phyloP scores from a whole-genome alignment of 92 coral and sea anemone genomes.

The Porites divaricata region DNA sequence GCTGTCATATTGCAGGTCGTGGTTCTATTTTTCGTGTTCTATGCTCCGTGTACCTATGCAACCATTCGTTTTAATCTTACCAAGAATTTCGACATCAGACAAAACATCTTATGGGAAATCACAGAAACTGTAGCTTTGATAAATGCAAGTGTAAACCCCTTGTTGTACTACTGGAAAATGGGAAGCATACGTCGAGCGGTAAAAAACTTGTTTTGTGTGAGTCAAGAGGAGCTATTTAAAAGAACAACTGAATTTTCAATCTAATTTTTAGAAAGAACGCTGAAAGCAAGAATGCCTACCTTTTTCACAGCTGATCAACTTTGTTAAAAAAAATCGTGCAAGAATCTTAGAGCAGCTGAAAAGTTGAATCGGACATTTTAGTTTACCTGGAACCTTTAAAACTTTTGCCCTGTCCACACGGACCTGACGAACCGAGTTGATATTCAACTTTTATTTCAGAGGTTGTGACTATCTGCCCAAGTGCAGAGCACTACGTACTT shows the following conservation, averaged over 20 bases:
- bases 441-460: too few species aligned
- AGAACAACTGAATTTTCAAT: conserved; percentile 8
- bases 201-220: neutral
- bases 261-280: neutral
- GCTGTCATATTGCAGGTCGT: conserved; percentile 22
- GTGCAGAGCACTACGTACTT: too few species aligned
- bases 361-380: too few species aligned
- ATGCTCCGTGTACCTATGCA: conserved; percentile 11
- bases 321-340: too few species aligned
- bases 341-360: too few species aligned
- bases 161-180: conserved; percentile 37
- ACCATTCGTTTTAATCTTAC: conserved; percentile 24
- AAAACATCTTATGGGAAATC: conserved; percentile 23
- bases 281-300: too few species aligned
- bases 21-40: conserved; percentile 22
- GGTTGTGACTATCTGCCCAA: too few species aligned
- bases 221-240: neutral
- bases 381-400: too few species aligned
- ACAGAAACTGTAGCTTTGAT: conserved; percentile 22
- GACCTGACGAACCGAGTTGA: too few species aligned
- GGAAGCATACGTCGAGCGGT: conserved; percentile 35
- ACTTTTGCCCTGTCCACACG: too few species aligned
- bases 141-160: conserved; percentile 24
- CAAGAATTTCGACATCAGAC: conserved; percentile 4
- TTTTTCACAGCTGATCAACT: too few species aligned